Base-by-base conservation (phyloP, 2,888 invertebrate genomes). In the Itoplectis maculator region DNA sequence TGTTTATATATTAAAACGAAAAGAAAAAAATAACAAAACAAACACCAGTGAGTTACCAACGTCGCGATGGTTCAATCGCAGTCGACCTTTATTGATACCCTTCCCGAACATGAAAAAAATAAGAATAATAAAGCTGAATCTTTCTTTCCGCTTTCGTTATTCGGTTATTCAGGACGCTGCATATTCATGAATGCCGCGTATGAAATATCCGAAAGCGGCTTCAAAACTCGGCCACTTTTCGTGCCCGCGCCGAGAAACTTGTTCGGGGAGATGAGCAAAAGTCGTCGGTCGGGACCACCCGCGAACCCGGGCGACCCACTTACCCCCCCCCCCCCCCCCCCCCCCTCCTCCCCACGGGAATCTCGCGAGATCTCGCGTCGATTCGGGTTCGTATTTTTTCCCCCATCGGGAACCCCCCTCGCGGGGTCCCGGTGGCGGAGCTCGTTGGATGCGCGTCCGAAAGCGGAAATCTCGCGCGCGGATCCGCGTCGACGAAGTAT, bases 261-360 rank as follows among this genome's bases (percentile, higher is more conserved):
- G 81, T 63, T 73, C 65, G 49, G 35, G 45, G 47, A n/a, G 45
- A 54, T 63, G 75, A 49, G 29, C 51, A 20, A 54, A 45, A 59
- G 29, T 15, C 51, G 35, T 11, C 8, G 56, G 29, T 29, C 18
- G 9, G 68, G 63, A 54, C 61, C 68, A 69, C 68, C 59, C 68
- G 81, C 61, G 73, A 66, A 68, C 47, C 73, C 66, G 45, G 11
- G 5, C n/a, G 81, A 74, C 73, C 78, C 42, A 81, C 78, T 81
- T 74, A 56, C 77, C 68, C 40, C 49, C 47, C 45, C 18, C 29
- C 72, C 61, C 54, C 35, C 49, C 47, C 45, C 18, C 29, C 72
- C 61, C 54, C 35, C 77, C 68, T 40, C 49, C 47, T 35, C 18
- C 29, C 72, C 61, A 42, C 35, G 15, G 74, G 74, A 59, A 73